Evolutionary conservation across 2,113 vertebrate species (phyloP).

Genomic region (Haliaeetus leucogaster): DNA sequence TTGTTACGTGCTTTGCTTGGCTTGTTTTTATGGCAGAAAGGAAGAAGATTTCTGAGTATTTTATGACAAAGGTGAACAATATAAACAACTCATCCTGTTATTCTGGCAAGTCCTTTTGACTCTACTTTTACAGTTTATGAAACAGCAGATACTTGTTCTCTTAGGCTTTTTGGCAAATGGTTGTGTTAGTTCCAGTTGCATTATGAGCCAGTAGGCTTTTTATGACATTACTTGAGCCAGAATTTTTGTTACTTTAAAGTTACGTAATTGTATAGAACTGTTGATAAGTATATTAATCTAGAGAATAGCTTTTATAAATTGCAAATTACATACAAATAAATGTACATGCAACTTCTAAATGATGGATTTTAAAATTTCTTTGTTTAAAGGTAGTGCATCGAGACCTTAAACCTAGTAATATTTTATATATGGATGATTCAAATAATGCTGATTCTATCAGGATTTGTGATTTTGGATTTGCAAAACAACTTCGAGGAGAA

Average conservation of each 20-base stretch:
- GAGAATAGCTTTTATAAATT: not conserved
- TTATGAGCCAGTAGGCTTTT: not conserved
- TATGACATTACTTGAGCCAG: not conserved
- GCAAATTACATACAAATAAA: not conserved
- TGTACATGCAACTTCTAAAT: not conserved
- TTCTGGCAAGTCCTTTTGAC: not conserved
- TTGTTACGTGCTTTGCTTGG: not conserved
- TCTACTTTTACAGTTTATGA: not conserved
- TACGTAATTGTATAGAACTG: not conserved
- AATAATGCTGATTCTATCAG: constrained; percentile 94
- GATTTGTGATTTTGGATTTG: constrained; percentile 98
- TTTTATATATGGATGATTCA: constrained; percentile 95
- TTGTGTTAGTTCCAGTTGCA: not conserved
- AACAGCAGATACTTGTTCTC: not conserved
- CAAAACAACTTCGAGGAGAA: constrained; percentile 93
- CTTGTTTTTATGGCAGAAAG: not conserved
- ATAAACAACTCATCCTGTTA: not conserved
- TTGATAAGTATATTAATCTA: not conserved
- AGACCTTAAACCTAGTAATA: constrained; percentile 98
- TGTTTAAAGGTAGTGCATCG: constrained; percentile 89
- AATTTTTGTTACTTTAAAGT: not conserved
- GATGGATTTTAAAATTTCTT: not conserved
- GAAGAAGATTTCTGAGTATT: not conserved
- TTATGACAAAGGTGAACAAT: not conserved
- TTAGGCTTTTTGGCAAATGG: not conserved